These are phyloP conservation scores for Oreochromis tanganicae DNA, from an alignment of 2,113 vertebrate genomes.

Conservation along the genomic window DNA sequence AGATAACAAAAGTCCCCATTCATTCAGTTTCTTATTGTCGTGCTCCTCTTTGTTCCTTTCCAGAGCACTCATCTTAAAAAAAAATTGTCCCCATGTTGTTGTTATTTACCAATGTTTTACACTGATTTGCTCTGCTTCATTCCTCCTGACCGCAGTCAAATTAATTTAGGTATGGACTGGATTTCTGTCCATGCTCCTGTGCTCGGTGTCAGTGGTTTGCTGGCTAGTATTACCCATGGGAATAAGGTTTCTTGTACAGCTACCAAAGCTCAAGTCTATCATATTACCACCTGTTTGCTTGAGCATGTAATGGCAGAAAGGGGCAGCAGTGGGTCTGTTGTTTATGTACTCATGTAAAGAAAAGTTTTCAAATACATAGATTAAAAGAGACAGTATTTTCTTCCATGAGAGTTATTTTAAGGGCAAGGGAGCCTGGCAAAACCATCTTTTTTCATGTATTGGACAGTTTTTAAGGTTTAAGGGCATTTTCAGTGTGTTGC, in stretches of 20 bases:
- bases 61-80: background rate
- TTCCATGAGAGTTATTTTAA: background rate
- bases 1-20: background rate
- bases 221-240: constrained; percentile 39
- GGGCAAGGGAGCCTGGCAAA: background rate
- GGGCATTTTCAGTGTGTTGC: background rate
- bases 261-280: constrained; percentile 32
- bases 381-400: background rate
- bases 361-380: background rate
- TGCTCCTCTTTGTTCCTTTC: background rate
- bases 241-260: constrained; percentile 51
- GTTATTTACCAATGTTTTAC: background rate
- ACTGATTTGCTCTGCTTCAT: background rate
- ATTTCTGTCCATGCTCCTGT: constrained; percentile 14
- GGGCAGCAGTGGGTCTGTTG: background rate
- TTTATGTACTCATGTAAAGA: background rate
- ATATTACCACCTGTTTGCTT: constrained; percentile 37
- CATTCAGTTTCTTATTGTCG: background rate
- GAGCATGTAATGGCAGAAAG: background rate
- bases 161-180: background rate
- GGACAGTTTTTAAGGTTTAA: background rate
- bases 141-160: background rate
- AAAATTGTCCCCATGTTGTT: background rate
- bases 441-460: background rate
- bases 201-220: background rate